A percentile compares a stretch with the other conserved stretches of the same genome.
phyloP scores from a whole-genome alignment of 2,888 invertebrate species.

The Beris chalybata region DNA sequence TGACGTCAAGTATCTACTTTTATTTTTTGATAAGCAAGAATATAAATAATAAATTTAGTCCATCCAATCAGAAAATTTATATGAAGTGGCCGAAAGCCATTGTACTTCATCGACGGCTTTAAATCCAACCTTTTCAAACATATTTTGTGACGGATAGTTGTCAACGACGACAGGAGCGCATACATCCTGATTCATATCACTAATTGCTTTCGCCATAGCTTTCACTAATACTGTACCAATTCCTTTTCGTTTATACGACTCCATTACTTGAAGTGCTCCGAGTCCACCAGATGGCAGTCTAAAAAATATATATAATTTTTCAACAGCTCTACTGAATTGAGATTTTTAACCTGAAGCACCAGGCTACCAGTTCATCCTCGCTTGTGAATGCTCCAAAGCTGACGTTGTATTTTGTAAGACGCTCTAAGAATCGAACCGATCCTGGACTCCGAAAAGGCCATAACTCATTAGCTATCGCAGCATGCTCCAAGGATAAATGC shows the following conservation, averaged over 20 bases:
- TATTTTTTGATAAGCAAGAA: too few species aligned
- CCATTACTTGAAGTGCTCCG: conserved; percentile 40
- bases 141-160: conserved; percentile 38
- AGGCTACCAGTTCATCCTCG: conserved; percentile 39
- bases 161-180: conserved; percentile 38
- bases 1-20: too few species aligned
- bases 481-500: conserved; percentile 35
- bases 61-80: neutral
- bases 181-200: conserved; percentile 38
- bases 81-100: conserved; percentile 30
- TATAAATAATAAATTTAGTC: neutral
- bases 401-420: conserved; percentile 38
- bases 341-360: conserved; percentile 39
- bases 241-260: conserved; percentile 39
- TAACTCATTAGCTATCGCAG: conserved; percentile 37
- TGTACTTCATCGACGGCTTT: conserved; percentile 31
- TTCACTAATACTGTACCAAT: conserved; percentile 39
- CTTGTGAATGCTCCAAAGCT: conserved; percentile 41
- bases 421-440: conserved; percentile 39
- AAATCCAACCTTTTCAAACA: conserved; percentile 42
- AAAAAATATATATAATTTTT: neutral
- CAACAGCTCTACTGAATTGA: neutral
- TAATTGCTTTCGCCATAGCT: conserved; percentile 39
- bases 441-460: conserved; percentile 42
- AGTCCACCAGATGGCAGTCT: conserved; percentile 39